Conservation (phyloP, 1,140 invertebrate species). For the Zophobas morio region DNA sequence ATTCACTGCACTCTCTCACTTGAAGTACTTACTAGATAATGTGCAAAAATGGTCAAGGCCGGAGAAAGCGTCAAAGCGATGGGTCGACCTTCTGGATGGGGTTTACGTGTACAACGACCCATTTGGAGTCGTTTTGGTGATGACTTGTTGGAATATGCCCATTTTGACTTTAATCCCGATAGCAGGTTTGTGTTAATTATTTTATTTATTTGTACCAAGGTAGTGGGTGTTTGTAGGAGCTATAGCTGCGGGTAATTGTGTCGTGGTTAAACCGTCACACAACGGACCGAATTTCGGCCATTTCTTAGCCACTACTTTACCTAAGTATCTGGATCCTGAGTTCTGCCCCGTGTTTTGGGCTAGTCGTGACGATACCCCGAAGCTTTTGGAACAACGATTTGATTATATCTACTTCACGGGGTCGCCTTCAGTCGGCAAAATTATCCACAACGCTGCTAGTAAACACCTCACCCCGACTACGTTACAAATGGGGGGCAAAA, state of each 20-base stretch:
- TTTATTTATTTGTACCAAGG: neutral
- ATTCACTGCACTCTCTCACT: constrained; percentile 77
- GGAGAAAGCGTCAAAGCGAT: constrained; percentile 70
- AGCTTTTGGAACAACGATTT: constrained; percentile 90
- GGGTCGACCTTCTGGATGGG: constrained; percentile 48
- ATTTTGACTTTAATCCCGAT: constrained; percentile 80
- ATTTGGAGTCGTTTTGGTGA: constrained; percentile 83
- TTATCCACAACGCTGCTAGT: constrained; percentile 90
- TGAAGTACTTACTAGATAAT: constrained; percentile 74
- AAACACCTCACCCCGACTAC: constrained; percentile 95
- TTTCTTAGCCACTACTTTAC: constrained; percentile 82
- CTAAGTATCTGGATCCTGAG: constrained; percentile 88
- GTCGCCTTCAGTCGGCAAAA: constrained; percentile 86
- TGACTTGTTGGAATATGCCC: constrained; percentile 97
- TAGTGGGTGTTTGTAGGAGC: constrained; percentile 68
- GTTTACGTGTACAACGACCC: constrained; percentile 54
- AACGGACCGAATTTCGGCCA: constrained; percentile 80
- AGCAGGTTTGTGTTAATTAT: constrained; percentile 42
- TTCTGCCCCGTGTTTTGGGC: constrained; percentile 73
- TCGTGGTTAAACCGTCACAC: constrained; percentile 95
- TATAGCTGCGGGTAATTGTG: constrained; percentile 94
- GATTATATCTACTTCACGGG: constrained; percentile 99
- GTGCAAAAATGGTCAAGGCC: constrained; percentile 78
- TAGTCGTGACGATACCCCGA: constrained; percentile 86
- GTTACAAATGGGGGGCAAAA: constrained; percentile 96